A percentile compares a stretch with the other conserved stretches of the same genome.
These are phyloP conservation scores for Progne subis DNA, from an alignment of 2,113 vertebrate genomes.

Conservation along the genomic window DNA sequence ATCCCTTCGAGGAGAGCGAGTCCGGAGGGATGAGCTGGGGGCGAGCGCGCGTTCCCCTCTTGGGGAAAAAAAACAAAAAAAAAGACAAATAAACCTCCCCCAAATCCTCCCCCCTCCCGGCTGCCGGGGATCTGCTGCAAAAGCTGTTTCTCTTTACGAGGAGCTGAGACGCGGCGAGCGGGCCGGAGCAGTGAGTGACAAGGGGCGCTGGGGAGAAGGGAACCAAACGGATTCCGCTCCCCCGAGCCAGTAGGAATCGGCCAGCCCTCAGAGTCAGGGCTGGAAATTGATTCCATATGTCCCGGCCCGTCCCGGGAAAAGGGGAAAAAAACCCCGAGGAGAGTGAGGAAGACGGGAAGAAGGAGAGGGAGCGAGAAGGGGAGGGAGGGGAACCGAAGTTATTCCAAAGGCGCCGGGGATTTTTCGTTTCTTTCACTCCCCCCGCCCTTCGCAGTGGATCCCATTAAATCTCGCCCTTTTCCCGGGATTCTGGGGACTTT, in stretches of 20 bases:
- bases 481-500: neutral
- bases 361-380: neutral
- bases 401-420: neutral
- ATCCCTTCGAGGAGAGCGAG: neutral
- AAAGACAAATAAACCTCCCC: neutral
- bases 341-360: neutral
- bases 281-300: conserved; percentile 83
- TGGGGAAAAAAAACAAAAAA: neutral
- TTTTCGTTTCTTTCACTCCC: neutral
- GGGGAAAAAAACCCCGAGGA: neutral
- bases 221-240: conserved; percentile 70
- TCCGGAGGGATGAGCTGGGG: neutral
- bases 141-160: conserved; percentile 58
- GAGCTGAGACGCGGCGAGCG: no score
- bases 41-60: neutral
- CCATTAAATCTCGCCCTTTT: neutral
- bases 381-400: neutral
- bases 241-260: conserved; percentile 71
- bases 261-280: conserved; percentile 75
- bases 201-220: conserved; percentile 59
- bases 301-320: neutral
- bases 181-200: conserved; percentile 55
- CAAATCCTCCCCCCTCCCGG: neutral
- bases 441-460: neutral
- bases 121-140: neutral